Conservation (phyloP, 2,797 vertebrate genomes). For the Molothrus ater region DNA sequence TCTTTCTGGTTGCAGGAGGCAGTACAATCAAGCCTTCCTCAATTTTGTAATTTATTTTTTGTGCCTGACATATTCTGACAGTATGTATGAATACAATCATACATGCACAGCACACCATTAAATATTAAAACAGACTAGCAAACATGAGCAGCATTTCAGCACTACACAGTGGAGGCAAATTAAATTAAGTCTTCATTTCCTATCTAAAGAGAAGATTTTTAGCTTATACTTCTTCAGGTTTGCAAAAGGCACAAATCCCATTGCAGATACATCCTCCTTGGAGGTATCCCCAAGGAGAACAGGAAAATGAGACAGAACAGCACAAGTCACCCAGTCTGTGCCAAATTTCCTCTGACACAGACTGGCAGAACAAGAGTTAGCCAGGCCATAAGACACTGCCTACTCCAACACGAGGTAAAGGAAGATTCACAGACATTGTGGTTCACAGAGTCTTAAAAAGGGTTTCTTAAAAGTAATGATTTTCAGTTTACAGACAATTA, state of each 20-base stretch:
- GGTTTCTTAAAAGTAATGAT: not conserved
- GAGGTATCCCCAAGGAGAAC: not conserved
- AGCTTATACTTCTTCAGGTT: not conserved
- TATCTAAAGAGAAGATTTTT: not conserved
- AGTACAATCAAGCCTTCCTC: not conserved
- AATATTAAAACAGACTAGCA: not conserved
- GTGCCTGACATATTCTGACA: not conserved
- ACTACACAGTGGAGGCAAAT: not conserved
- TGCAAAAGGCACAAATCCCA: not conserved
- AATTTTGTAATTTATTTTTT: not conserved
- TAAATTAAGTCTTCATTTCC: not conserved
- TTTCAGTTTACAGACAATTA: not conserved
- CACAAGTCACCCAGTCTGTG: not conserved
- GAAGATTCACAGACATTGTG: not conserved
- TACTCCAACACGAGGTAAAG: not conserved
- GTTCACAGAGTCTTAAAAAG: not conserved
- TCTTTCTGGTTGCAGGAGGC: not conserved
- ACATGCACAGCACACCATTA: not conserved
- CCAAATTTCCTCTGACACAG: not conserved
- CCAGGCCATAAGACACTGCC: not conserved
- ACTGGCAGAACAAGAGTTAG: not conserved
- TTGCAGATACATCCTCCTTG: not conserved
- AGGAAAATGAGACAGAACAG: not conserved
- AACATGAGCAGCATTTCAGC: not conserved
- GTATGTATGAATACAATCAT: not conserved